phyloP scores from a whole-genome alignment of 37 sponge, comb jelly and placozoan species.

The Trichoplax adhaerens region DNA sequence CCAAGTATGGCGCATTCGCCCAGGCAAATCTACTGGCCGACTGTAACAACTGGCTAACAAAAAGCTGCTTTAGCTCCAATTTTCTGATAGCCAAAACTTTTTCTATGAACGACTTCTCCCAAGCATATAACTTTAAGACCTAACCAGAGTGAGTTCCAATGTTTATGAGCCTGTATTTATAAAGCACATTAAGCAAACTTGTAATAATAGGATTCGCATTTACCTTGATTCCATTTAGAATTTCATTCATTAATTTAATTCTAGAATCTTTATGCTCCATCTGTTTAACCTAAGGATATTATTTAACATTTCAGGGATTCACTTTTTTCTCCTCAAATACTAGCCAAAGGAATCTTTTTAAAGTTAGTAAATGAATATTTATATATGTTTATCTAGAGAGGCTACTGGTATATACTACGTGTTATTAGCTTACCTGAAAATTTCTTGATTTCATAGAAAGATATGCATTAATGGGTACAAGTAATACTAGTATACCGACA shows the following conservation, averaged over 20 bases:
- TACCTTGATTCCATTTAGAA: constrained; percentile 65
- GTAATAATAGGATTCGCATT: no score
- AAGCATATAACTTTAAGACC: constrained; percentile 96
- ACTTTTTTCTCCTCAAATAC: no score
- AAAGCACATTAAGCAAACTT: no score
- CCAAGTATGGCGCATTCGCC: constrained; percentile 78
- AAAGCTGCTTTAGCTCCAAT: constrained; percentile 49
- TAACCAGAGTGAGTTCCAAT: neutral
- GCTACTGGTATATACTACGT: neutral
- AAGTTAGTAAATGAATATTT: no score
- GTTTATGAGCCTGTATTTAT: no score
- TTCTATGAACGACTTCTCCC: constrained; percentile 61
- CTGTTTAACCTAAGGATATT: constrained; percentile 24
- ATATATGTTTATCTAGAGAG: neutral
- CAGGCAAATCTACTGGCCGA: constrained; percentile 61
- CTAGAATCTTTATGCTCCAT: constrained; percentile 63
- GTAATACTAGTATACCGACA: constrained; percentile 54
- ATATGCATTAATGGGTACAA: constrained; percentile 57
- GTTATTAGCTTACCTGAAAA: constrained; percentile 6
- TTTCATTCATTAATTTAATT: constrained; percentile 69
- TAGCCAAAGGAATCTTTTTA: no score
- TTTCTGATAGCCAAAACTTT: constrained; percentile 45
- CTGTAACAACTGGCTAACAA: constrained; percentile 27
- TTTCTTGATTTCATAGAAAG: constrained; percentile 16
- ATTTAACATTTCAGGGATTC: no score